Conservation (phyloP, 2,888 invertebrate genomes). For the Agrochola circellaris region DNA sequence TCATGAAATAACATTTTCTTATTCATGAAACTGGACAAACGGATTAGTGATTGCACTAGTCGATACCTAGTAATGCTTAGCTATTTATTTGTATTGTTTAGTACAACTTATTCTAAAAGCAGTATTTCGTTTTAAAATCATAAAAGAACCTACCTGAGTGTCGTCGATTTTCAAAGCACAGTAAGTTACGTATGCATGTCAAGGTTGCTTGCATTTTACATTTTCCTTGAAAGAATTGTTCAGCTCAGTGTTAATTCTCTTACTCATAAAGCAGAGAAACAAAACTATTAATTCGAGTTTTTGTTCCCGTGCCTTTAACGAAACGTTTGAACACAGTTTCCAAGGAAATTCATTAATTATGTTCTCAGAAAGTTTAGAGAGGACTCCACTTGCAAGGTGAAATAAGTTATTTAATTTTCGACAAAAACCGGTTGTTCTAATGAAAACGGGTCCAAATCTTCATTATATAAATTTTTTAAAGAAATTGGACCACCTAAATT, state of each 20-base stretch:
- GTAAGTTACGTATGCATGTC: slow-evolving; percentile 30
- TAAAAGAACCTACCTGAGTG: background rate
- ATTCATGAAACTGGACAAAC: background rate
- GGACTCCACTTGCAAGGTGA: slow-evolving; percentile 48
- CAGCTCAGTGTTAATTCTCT: slow-evolving; percentile 32
- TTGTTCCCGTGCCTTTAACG: slow-evolving; percentile 56
- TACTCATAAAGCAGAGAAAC: slow-evolving; percentile 45
- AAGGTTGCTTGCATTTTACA: slow-evolving; percentile 30
- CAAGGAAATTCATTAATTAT: slow-evolving; percentile 66
- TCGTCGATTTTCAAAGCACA: background rate
- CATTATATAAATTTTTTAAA: slow-evolving; percentile 22
- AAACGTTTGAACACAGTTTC: slow-evolving; percentile 60
- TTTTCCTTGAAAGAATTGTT: slow-evolving; percentile 37
- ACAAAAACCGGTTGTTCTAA: slow-evolving; percentile 41
- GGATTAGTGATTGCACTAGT: background rate
- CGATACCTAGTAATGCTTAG: too few species aligned
- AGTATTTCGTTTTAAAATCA: background rate
- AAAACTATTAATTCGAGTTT: slow-evolving; percentile 55
- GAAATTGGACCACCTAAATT: slow-evolving; percentile 13
- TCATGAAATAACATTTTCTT: background rate
- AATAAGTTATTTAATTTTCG: slow-evolving; percentile 57
- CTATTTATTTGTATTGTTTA: background rate
- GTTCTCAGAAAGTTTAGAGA: slow-evolving; percentile 58
- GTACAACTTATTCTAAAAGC: background rate
- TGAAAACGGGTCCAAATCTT: slow-evolving; percentile 30